Percentiles rank a stretch among this genome's conserved stretches.
Conservation (phyloP, 2,797 vertebrate genomes). For the Macrochelys suwanniensis region DNA sequence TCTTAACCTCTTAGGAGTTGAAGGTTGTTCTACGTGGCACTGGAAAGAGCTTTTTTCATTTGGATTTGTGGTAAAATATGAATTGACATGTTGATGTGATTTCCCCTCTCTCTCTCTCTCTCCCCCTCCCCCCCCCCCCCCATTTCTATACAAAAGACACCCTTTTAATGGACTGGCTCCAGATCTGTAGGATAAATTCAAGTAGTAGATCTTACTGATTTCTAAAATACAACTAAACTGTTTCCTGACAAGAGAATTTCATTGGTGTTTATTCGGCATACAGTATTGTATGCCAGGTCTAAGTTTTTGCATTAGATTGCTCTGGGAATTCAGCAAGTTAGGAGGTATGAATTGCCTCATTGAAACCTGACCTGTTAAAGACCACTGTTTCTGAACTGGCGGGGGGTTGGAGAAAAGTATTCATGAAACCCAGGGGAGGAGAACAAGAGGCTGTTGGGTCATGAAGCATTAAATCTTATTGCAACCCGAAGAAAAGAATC, state of each 20-base stretch:
- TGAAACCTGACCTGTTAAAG: neutral
- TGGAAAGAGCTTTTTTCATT: neutral
- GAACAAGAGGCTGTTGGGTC: neutral
- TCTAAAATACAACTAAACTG: neutral
- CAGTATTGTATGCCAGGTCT: neutral
- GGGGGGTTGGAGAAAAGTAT: neutral
- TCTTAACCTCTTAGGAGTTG: too few relatives aligned
- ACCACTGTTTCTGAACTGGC: neutral
- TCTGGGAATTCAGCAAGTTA: neutral
- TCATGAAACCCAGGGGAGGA: too few relatives aligned
- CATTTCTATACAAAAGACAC: neutral
- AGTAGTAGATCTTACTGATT: neutral
- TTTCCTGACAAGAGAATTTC: neutral
- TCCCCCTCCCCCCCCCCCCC: too few relatives aligned
- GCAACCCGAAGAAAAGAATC: neutral
- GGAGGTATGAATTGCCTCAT: neutral
- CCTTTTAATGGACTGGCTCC: neutral
- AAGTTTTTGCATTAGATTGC: neutral
- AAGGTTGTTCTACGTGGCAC: too few relatives aligned
- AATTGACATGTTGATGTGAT: neutral
- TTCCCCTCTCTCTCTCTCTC: too few relatives aligned
- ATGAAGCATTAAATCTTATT: neutral
- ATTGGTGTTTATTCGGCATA: neutral
- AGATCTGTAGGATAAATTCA: neutral
- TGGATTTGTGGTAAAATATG: neutral